phyloP scores from a whole-genome alignment of 2,888 invertebrate genomes.

The Coecobrya sp. region DNA sequence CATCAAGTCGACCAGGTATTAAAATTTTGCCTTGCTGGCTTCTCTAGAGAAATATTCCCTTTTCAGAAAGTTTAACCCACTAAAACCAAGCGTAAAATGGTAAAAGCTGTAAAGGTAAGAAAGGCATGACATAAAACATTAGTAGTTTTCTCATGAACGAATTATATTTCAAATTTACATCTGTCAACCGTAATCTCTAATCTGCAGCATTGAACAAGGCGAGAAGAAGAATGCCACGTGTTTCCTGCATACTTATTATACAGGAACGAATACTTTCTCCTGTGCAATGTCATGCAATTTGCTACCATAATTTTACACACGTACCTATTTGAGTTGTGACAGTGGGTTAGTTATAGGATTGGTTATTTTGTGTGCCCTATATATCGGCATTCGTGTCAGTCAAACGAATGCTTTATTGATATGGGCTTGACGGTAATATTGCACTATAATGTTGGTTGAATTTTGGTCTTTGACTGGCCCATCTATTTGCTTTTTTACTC shows the following conservation, averaged over 20 bases:
- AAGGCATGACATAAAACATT: too few species aligned
- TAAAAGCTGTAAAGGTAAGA: too few species aligned
- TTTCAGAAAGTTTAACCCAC: too few species aligned
- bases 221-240: constrained; percentile 26
- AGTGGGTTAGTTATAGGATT: neutral
- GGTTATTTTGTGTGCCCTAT: constrained; percentile 5
- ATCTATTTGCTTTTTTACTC: neutral
- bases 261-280: too few species aligned
- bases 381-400: neutral
- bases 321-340: neutral
- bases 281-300: too few species aligned
- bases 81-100: too few species aligned
- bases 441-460: neutral
- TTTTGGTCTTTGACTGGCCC: constrained; percentile 28
- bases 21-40: neutral
- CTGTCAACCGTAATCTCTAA: neutral
- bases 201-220: neutral
- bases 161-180: neutral
- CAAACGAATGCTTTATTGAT: neutral
- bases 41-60: too few species aligned
- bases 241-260: neutral
- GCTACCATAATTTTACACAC: neutral
- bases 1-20: constrained; percentile 14
- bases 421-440: neutral
- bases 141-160: too few species aligned